Evolutionary conservation across 1,140 invertebrate genomes (phyloP), one percentile per base, ranked within the genome.

Genomic region (Coelopa frigida): DNA sequence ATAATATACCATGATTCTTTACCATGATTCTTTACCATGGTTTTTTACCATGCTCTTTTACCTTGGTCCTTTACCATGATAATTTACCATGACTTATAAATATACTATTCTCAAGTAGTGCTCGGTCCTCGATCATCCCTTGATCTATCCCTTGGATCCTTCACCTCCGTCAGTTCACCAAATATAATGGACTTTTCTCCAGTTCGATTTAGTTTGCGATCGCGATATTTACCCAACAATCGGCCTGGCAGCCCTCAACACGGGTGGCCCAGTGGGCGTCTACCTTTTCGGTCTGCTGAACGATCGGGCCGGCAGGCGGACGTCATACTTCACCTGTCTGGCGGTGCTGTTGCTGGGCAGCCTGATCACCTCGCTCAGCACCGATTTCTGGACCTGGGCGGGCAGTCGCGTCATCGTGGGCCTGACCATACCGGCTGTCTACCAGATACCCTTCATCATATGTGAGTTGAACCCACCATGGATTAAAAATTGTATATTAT

Each of bases 391-490:
- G 80, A 78, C 78, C 33, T 94, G 90, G 86, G 81, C 86, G 1
- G 70, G 76, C 2, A 84, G 83, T 53, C 74, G 88, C 53, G 74
- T 84, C 11, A 74, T 93, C 39, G 87, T 91, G 5, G 90, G 89
- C 14, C 68, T 92, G 1, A 90, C 89, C 1, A 89, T 93, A 55
- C 89, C 89, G 8, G 89, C 89, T 4, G 84, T 93, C n/a, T 94
- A 93, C 71, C 89, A 94, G 73, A 91, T 94, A 66, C 90, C 90
- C 4, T 94, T 93, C 59, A 93, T 94, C 48, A 92, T 94, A 59
- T 88, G 90, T 92, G 75, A 84, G 60, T 52, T n/a, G 4, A 4
- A 18, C 26, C 18, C 7, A 42, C n/a, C n/a, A n/a, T n/a, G n/a
- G n/a, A n/a, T n/a, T n/a, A n/a, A n/a, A n/a, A n/a, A n/a, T n/a